These are phyloP conservation scores for Rhynchotus rufescens DNA, from an alignment of 2,797 vertebrate genomes.

Conservation along the genomic window DNA sequence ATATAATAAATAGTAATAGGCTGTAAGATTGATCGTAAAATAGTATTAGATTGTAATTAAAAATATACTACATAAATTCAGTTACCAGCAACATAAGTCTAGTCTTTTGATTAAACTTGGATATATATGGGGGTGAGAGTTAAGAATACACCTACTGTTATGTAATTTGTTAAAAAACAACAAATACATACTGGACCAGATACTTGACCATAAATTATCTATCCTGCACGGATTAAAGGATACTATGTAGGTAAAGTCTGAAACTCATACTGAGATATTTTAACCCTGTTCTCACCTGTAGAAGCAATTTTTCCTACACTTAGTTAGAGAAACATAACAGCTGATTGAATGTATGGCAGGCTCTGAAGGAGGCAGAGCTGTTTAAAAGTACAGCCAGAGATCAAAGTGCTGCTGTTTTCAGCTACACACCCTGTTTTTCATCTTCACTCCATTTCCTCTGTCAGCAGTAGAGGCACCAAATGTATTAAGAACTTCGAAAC, in stretches of 20 bases:
- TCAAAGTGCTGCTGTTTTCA: slow-evolving; percentile 33
- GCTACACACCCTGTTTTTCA: background rate
- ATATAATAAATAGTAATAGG: no score
- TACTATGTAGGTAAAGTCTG: background rate
- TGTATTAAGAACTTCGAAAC: background rate
- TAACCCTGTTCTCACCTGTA: background rate
- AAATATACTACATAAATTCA: background rate
- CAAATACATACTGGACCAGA: fast-evolving
- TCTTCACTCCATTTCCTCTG: background rate
- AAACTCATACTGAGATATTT: background rate
- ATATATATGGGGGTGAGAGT: background rate
- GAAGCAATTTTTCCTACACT: background rate
- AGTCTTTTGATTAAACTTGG: background rate
- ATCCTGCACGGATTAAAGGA: background rate
- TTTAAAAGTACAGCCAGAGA: slow-evolving; percentile 17
- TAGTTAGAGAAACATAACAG: background rate
- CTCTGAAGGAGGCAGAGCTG: background rate
- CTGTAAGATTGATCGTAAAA: no score
- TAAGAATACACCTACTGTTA: background rate
- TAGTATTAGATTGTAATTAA: background rate
- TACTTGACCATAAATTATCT: background rate
- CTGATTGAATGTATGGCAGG: background rate
- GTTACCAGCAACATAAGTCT: background rate
- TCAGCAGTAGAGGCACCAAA: background rate
- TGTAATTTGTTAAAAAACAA: background rate